Evolutionary conservation across 2,113 vertebrate species (phyloP), one percentile per base, ranked within the genome.

Genomic region (Apodemus speciosus): DNA sequence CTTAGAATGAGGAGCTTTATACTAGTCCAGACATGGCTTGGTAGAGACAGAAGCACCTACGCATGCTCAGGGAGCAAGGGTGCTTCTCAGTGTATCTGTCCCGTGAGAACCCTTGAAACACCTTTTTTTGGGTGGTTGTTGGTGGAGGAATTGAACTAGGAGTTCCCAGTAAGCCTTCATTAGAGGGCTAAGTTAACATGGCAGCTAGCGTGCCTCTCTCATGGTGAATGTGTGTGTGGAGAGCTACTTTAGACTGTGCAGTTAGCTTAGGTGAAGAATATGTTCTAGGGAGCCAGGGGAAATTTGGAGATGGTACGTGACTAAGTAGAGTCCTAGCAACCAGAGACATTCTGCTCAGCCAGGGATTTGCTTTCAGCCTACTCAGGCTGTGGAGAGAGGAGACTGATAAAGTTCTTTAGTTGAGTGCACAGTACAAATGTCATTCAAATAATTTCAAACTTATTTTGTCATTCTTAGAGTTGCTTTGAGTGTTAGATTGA

Each of bases 51-150:
- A 95, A 94, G 71, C 89, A 77, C 95, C 95, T 96, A 88, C 96
- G 79, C 97, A 93, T 97, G 96, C 35, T 95, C 72, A 68, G 73
- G 6, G 88, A 76, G 71, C 86, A 92, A 97, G 97, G 90, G 86
- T 93, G 71, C 77, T 94, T 95, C 11, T 88, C 23, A 94, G 32
- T 53, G 3, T 94, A 73, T 95, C 92, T 97, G 92, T 97, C 95
- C 96, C 85, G 95, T 77, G 75, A 92, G 85, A 92, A 85, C 94
- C 88, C 94, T 97, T 62, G 77, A 95, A 69, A 91, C 96, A 95
- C 92, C 85, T 88, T 90, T 95, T 95, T 96, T 90, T 84, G 96
- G 89, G 71, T 80, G 20, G 38, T 80, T 14, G 21, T 81, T 81
- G n/a, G 60, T 85, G 72, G 83, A 96, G 66, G 79, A 97, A 94